Evolutionary conservation across 2,797 vertebrate species (phyloP), one percentile per base, ranked within the genome.

Genomic region (Halcyon badia): DNA sequence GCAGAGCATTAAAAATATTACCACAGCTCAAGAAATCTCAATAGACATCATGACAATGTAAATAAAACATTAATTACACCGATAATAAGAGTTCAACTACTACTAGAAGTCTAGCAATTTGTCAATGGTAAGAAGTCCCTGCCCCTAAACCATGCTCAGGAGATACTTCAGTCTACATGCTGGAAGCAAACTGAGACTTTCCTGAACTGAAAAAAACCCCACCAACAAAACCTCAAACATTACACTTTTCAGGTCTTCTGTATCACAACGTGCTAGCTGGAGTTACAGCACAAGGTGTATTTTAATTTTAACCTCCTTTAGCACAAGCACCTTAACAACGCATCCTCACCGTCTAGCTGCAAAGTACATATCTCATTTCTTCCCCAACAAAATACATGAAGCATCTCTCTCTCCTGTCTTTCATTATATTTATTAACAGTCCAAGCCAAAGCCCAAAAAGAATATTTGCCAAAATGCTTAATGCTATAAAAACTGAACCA

Each of bases 141-240:
- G 16, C 24, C 21, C 21, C 11, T 11, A 24, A 4, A 22, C 20
- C 31, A 20, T 15, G 11, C 9, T 33, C 31, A 26, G 33, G 4
- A 48, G 35, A 10, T 31, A 30, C 7, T 30, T 68, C 20, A 39
- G 28, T 15, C 17, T 64, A 6, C 0, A 0, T 6, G 6, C 10
- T 8, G 26, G 49, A 62, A 62, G 4, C 4, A 12, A 61, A 33
- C 2, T 4, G 6, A 14, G 18, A 26, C 12, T 70, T 70, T 7
- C 18, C 25, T 37, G n/a, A 60, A 20, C 7, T 15, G 5, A 28
- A n/a, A 33, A 68, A 24, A 24, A 22, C 21, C 21, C 37, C 37
- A 39, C 37, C 11, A 46, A 22, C 2, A 21, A 46, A 2, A 2
- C 1, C 7, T 5, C 18, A 56, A 37, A 54, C 1, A 0, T 58